Conservation (phyloP, 53 echinoderm and acorn worm species). For the Astropecten irregularis region DNA sequence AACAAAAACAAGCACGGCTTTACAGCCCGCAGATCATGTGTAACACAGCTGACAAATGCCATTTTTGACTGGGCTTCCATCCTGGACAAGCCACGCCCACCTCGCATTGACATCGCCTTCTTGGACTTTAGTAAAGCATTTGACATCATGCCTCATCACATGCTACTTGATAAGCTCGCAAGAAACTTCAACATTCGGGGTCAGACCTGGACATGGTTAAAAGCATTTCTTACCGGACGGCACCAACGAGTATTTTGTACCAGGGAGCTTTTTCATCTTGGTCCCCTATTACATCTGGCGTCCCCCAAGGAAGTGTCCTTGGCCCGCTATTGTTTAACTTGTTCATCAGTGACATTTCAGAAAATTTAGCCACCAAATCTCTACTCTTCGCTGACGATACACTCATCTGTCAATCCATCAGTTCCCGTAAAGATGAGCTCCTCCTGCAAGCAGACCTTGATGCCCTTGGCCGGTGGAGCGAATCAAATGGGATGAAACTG, state of each 20-base stretch:
- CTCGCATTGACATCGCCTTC: too few relatives aligned
- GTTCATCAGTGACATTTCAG: constrained; percentile 12
- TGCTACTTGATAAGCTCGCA: too few relatives aligned
- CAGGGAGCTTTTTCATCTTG: constrained; percentile 1
- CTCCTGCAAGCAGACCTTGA: constrained; percentile 5
- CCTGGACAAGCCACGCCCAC: too few relatives aligned
- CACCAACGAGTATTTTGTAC: too few relatives aligned
- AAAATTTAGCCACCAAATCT: neutral
- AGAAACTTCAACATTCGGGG: too few relatives aligned
- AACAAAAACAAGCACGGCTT: too few relatives aligned
- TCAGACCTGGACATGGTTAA: too few relatives aligned
- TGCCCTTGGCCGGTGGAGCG: neutral
- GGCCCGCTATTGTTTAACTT: constrained; percentile 13
- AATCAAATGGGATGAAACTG: constrained; percentile 21
- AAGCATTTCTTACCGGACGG: too few relatives aligned
- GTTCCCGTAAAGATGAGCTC: neutral
- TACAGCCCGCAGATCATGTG: neutral
- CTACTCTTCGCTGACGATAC: constrained; percentile 39
- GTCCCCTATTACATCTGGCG: neutral
- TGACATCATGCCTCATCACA: too few relatives aligned
- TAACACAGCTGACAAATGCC: neutral
- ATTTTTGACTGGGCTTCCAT: too few relatives aligned
- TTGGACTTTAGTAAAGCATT: too few relatives aligned
- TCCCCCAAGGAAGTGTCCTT: constrained; percentile 29
- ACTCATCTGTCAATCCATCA: constrained; percentile 18